Base-by-base conservation (phyloP, 2,113 vertebrate species). In the Petrocephalus zakoni region DNA sequence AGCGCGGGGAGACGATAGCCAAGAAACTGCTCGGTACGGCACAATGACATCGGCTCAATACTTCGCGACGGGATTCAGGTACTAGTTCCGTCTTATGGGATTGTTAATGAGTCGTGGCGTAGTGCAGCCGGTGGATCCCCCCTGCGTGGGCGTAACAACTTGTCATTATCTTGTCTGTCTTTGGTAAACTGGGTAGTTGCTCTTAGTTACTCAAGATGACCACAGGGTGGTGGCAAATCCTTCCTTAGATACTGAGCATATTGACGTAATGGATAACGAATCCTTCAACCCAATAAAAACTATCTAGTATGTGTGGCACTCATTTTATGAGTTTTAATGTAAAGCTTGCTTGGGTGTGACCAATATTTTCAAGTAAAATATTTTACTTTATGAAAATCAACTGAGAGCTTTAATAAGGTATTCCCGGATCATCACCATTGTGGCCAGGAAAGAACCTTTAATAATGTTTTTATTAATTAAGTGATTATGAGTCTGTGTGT, bases 181-280 rank as follows among this genome's bases (percentile, higher is more conserved):
- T 29, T 47, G 42, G 51, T 19, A 29, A 52, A 85, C 49, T 53
- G 17, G 25, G 6, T 25, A n/a, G 8, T n/a, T 51, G 17, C 46
- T 53, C 46, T 25, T n/a, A 55, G 51, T 55, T 85, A 85, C 47
- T 7, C 3, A 46, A 49, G 21, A 72, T 55, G 21, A 89, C 83
- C 90, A 90, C 86, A 22, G 21, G 89, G 55, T 87, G 91, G 88
- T 53, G 89, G 68, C 82, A 89, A 34, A 56, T 25, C 42, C 15
- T 22, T 87, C 13, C 42, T 42, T 61, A 9, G 56, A 22, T 15
- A 58, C 7, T 64, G 8, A 13, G 56, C 56, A n/a, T 19, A n/a
- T 58, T 47, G 81, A n/a, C 9, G 2, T 87, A 64, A 75, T 86
- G 53, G 19, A 86, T 19, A 72, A 9, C 72, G 34, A 17, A 8